These are phyloP conservation scores for Xestobium rufovillosum DNA, from an alignment of 2,888 invertebrate species.

Conservation along the genomic window DNA sequence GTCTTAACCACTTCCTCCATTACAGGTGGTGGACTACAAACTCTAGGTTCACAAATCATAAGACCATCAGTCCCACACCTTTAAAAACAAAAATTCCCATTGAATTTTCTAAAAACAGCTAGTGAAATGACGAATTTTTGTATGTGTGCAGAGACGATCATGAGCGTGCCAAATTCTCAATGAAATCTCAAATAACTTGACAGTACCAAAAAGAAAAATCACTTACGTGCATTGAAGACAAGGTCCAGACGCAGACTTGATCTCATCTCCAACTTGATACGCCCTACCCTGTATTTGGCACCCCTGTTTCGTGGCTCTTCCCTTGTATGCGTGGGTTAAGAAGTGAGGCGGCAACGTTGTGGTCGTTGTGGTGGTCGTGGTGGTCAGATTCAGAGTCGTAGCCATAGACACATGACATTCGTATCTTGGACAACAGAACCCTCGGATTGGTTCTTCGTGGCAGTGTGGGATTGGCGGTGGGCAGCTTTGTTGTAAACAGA, in stretches of 20 bases:
- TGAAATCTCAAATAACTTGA: too few species aligned
- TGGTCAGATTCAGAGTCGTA: conserved; percentile 70
- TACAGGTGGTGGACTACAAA: too few species aligned
- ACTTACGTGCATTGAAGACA: conserved; percentile 94
- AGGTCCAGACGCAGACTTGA: conserved; percentile 81
- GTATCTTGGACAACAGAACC: conserved; percentile 91
- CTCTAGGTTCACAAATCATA: too few species aligned
- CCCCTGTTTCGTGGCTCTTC: conserved; percentile 66
- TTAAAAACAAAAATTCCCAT: too few species aligned
- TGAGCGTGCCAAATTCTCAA: too few species aligned
- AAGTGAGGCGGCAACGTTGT: conserved; percentile 80
- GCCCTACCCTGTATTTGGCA: conserved; percentile 81
- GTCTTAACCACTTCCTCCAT: too few species aligned
- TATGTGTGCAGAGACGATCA: too few species aligned
- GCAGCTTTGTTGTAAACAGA: conserved; percentile 90
- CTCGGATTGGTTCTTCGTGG: conserved; percentile 85
- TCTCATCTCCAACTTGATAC: conserved; percentile 78
- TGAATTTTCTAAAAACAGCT: too few species aligned
- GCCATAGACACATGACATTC: conserved; percentile 90
- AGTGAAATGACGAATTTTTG: too few species aligned
- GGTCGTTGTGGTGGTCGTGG: conserved; percentile 82
- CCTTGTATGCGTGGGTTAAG: conserved; percentile 69
- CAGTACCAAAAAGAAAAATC: too few species aligned
- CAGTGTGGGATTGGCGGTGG: conserved; percentile 90
- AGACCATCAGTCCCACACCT: too few species aligned